phyloP scores from a whole-genome alignment of 2,113 vertebrate species.

The Hyla sarda region DNA sequence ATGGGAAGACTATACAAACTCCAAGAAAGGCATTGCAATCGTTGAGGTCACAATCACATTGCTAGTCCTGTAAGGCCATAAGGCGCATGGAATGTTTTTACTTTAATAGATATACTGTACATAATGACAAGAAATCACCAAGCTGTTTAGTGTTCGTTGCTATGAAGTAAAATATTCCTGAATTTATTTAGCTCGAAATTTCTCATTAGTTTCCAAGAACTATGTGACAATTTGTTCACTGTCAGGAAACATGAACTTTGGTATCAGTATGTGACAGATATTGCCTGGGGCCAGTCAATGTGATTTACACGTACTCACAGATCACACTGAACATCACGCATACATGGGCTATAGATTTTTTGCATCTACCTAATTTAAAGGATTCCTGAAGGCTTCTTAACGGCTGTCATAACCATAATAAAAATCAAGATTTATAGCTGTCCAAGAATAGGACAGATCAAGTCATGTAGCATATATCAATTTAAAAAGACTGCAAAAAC shows the following conservation, averaged over 20 bases:
- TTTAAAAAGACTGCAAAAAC: slow-evolving; percentile 14
- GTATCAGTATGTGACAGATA: slow-evolving; percentile 42
- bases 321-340: slow-evolving; percentile 30
- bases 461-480: slow-evolving; percentile 13
- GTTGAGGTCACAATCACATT: too few species aligned
- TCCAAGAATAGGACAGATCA: slow-evolving; percentile 20
- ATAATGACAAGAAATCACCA: too few species aligned
- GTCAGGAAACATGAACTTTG: slow-evolving; percentile 46
- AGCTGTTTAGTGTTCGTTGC: neutral
- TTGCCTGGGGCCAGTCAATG: slow-evolving; percentile 27
- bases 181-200: too few species aligned
- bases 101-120: too few species aligned
- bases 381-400: slow-evolving; percentile 36
- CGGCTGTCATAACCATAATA: slow-evolving; percentile 35
- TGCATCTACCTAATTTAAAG: slow-evolving; percentile 39
- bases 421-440: slow-evolving; percentile 49
- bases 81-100: too few species aligned
- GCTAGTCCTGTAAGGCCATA: too few species aligned
- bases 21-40: too few species aligned
- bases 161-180: neutral
- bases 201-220: slow-evolving; percentile 22
- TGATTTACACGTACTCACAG: slow-evolving; percentile 36
- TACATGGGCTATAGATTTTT: neutral
- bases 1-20: too few species aligned
- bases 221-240: slow-evolving; percentile 20